Percentiles rank a stretch among this genome's conserved stretches.
These are phyloP conservation scores for Dione vanillae DNA, from an alignment of 2,888 invertebrate species.

Conservation along the genomic window DNA sequence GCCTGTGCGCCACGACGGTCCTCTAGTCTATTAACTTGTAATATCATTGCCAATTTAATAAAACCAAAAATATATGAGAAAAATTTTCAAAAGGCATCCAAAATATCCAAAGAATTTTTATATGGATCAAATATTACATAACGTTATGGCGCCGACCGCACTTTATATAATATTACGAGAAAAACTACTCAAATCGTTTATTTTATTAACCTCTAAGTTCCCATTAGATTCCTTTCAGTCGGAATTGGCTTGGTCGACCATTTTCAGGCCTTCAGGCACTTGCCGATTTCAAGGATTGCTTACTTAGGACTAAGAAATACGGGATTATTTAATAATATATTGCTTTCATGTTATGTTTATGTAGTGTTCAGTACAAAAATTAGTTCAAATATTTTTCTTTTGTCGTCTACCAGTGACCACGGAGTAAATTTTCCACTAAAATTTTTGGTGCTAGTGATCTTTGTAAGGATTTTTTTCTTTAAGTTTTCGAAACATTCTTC, in stretches of 20 bases:
- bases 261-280: constrained; percentile 1
- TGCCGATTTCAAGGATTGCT: constrained; percentile 20
- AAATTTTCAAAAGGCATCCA: neutral
- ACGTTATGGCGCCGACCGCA: neutral
- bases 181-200: constrained; percentile 24
- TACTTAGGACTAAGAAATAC: constrained; percentile 25
- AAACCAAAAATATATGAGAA: neutral
- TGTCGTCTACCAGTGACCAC: no score
- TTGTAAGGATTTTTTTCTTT: no score
- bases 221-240: constrained; percentile 24
- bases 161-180: neutral
- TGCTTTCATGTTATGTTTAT: neutral
- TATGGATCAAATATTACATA: neutral
- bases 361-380: neutral
- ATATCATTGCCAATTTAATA: neutral
- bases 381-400: no score
- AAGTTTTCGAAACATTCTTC: no score
- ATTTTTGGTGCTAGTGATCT: no score
- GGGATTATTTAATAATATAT: constrained; percentile 24
- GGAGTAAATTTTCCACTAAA: no score
- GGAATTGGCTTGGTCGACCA: constrained; percentile 1
- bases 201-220: constrained; percentile 22
- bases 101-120: neutral
- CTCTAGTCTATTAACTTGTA: no score
- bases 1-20: no score